Conservation (phyloP, 2,888 invertebrate genomes). For the Abrostola tripartita region DNA sequence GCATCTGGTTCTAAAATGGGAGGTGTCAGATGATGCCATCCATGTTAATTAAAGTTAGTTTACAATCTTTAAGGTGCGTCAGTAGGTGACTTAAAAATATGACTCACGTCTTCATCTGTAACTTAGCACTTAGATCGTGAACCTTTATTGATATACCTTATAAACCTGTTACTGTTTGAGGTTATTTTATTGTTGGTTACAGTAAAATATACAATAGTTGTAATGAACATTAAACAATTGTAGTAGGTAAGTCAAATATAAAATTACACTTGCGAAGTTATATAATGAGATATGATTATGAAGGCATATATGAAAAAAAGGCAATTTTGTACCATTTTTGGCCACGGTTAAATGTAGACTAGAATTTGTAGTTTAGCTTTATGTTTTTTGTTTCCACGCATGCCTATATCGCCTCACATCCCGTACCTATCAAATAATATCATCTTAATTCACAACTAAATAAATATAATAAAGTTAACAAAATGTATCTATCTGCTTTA, state of each 20-base stretch:
- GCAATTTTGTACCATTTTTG: conserved; percentile 30
- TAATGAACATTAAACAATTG: not conserved
- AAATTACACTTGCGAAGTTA: not conserved
- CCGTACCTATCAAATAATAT: conserved; percentile 24
- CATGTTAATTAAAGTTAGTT: conserved; percentile 59
- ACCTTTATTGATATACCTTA: conserved; percentile 19
- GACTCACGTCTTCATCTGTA: conserved; percentile 41
- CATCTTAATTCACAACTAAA: conserved; percentile 44
- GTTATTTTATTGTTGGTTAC: conserved; percentile 8
- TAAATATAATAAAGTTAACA: conserved; percentile 25
- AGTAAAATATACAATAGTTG: not conserved
- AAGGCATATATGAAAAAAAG: conserved; percentile 12
- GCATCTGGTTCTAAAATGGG: conserved; percentile 11
- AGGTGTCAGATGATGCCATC: conserved; percentile 29
- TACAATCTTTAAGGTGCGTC: conserved; percentile 29
- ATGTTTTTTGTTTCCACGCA: conserved; percentile 52
- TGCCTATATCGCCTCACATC: conserved; percentile 53
- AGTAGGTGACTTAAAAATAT: conserved; percentile 47
- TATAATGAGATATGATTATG: conserved; percentile 1
- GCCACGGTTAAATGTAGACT: conserved; percentile 28
- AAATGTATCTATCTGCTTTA: conserved; percentile 14
- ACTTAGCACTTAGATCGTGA: conserved; percentile 22
- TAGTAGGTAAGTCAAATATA: not conserved
- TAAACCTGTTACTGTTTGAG: conserved; percentile 12
- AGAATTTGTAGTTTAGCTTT: conserved; percentile 44